Percentiles rank a stretch among this genome's conserved stretches.
These are phyloP conservation scores for Teleopsis dalmanni DNA, from an alignment of 1,140 invertebrate species.

Conservation along the genomic window DNA sequence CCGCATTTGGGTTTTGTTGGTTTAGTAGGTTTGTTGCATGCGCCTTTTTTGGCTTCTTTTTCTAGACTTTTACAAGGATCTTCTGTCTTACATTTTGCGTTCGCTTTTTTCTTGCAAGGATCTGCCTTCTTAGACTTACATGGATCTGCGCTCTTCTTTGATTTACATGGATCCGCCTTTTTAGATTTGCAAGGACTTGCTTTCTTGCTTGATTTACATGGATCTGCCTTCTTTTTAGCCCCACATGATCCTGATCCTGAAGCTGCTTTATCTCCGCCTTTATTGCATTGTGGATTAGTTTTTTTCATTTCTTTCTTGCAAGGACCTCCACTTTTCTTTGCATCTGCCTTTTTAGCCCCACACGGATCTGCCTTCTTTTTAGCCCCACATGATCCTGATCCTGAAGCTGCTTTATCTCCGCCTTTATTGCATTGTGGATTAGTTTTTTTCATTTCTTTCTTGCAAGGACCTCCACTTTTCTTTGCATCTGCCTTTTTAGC, in stretches of 20 bases:
- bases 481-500: too few species aligned
- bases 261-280: neutral
- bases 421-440: too few species aligned
- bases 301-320: neutral
- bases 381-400: too few species aligned
- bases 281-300: too few species aligned
- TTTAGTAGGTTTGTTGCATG: neutral
- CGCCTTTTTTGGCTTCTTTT: neutral
- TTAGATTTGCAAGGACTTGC: constrained; percentile 2
- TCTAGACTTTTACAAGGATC: constrained; percentile 1
- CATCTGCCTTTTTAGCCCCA: neutral
- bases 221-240: constrained; percentile 5
- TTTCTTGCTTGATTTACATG: constrained; percentile 9
- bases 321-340: neutral
- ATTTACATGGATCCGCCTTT: neutral
- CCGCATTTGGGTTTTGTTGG: neutral
- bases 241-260: too few species aligned
- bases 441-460: neutral
- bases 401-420: too few species aligned
- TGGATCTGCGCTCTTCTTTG: too few species aligned
- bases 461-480: neutral
- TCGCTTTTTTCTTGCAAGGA: neutral
- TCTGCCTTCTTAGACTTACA: too few species aligned
- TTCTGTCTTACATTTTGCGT: neutral
- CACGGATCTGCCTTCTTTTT: neutral